Evolutionary conservation across 2,797 vertebrate genomes (phyloP).

Genomic region (Glyptemys insculpta): DNA sequence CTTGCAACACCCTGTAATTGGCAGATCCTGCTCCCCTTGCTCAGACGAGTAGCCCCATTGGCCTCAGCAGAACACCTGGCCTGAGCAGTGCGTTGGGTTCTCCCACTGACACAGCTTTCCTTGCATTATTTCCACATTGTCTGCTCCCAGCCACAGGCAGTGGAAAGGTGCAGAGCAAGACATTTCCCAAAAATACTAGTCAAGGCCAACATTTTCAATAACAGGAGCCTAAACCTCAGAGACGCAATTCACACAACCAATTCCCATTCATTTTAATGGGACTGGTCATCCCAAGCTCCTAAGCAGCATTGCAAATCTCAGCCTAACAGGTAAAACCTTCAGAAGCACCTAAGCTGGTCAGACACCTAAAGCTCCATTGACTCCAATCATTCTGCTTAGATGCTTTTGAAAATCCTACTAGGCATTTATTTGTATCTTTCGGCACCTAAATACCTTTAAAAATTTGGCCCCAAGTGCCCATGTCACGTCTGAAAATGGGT

Average conservation of each 20-base stretch:
- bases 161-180: not conserved
- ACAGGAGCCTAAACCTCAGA: too few relatives aligned
- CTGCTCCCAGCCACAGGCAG: not conserved
- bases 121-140: not conserved
- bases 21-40: not conserved
- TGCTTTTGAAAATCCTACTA: not conserved
- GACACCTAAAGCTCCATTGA: not conserved
- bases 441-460: not conserved
- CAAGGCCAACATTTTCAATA: too few relatives aligned
- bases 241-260: not conserved
- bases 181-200: not conserved
- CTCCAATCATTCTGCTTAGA: not conserved
- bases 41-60: not conserved
- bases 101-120: not conserved
- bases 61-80: not conserved
- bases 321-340: not conserved
- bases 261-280: too few relatives aligned
- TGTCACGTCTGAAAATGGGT: too few relatives aligned
- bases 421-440: not conserved
- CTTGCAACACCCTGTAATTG: not conserved
- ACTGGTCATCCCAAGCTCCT: not conserved
- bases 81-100: not conserved
- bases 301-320: not conserved
- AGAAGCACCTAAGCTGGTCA: too few relatives aligned
- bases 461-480: not conserved